A percentile compares a stretch with the other conserved stretches of the same genome.
phyloP scores from a whole-genome alignment of 2,888 invertebrate genomes.

The Pyrrhia umbra region DNA sequence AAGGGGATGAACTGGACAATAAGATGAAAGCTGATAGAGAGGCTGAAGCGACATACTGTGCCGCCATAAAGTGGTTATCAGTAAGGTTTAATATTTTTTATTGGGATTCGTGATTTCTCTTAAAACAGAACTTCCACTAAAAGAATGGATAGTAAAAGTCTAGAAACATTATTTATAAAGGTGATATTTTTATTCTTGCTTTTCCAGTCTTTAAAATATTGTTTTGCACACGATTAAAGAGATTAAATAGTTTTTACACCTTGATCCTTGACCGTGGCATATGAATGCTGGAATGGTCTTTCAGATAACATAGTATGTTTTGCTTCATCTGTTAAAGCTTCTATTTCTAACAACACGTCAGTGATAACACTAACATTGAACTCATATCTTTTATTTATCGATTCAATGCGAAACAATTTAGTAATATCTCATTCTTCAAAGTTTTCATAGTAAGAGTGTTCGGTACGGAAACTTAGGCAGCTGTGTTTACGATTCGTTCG shows the following conservation, averaged over 20 bases:
- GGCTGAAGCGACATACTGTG: too few relatives aligned
- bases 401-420: conserved; percentile 21
- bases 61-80: too few relatives aligned
- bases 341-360: conserved; percentile 10
- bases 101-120: too few relatives aligned
- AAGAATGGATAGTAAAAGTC: too few relatives aligned
- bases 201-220: too few relatives aligned
- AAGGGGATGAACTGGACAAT: too few relatives aligned
- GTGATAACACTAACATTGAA: conserved; percentile 13
- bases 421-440: conserved; percentile 29
- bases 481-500: conserved; percentile 54
- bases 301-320: background rate
- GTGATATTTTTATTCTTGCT: too few relatives aligned
- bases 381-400: conserved; percentile 14
- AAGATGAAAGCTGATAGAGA: too few relatives aligned
- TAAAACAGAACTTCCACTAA: too few relatives aligned
- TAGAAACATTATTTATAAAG: too few relatives aligned
- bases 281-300: background rate
- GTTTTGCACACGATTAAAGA: background rate
- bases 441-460: conserved; percentile 32
- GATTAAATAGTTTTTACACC: background rate
- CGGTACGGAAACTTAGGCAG: conserved; percentile 34
- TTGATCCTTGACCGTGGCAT: conserved; percentile 12
- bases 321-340: conserved; percentile 1
- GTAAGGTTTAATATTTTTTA: too few relatives aligned